Evolutionary conservation across 2,797 vertebrate genomes (phyloP).

Genomic region (Brachyalestes nurse): DNA sequence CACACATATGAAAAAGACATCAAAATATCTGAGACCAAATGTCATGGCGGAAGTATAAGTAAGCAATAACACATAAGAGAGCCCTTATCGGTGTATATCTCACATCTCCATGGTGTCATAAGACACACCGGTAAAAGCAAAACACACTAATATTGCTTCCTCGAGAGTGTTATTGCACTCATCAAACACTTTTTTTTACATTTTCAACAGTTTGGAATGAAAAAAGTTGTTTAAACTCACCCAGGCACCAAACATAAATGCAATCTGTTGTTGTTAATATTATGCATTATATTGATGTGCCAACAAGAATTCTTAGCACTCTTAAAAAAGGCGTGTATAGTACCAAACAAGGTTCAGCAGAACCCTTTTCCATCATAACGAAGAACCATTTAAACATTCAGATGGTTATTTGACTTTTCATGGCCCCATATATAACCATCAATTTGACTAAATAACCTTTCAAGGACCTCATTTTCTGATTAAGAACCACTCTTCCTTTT

Average conservation of each 20-base stretch:
- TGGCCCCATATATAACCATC: too few species aligned
- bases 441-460: too few species aligned
- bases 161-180: not conserved
- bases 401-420: too few species aligned
- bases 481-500: too few species aligned
- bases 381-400: too few species aligned
- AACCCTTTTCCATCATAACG: too few species aligned
- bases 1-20: not conserved
- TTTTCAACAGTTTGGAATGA: slow-evolving; percentile 22
- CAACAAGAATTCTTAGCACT: too few species aligned
- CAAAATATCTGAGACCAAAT: not conserved
- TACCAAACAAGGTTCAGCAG: too few species aligned
- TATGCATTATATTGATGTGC: not conserved
- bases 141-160: not conserved
- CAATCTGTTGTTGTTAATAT: too few species aligned
- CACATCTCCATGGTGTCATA: slow-evolving; percentile 3
- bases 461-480: too few species aligned
- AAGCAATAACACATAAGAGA: not conserved
- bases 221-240: slow-evolving; percentile 7
- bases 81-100: not conserved
- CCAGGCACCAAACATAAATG: not conserved
- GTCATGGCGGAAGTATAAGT: not conserved
- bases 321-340: too few species aligned
- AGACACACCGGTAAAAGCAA: not conserved
- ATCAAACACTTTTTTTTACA: slow-evolving; percentile 24